These are phyloP conservation scores for Eupithecia centaureata DNA, from an alignment of 2,888 invertebrate genomes.

Conservation along the genomic window DNA sequence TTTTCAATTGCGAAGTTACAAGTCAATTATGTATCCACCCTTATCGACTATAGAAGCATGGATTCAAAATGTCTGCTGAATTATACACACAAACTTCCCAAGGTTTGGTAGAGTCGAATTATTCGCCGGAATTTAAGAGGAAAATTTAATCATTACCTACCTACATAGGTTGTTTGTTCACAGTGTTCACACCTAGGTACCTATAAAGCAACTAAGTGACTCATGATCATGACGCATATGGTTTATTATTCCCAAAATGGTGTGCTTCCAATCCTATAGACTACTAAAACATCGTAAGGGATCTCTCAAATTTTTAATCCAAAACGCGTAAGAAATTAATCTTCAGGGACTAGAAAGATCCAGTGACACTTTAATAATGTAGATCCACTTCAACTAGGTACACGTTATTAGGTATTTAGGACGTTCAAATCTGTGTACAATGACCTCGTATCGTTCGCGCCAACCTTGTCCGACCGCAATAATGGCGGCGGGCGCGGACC, in stretches of 20 bases:
- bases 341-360: conserved; percentile 1
- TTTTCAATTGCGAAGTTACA: neutral
- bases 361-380: conserved; percentile 12
- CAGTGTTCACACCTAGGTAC: neutral
- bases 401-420: conserved; percentile 73
- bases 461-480: conserved; percentile 46
- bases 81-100: neutral
- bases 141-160: neutral
- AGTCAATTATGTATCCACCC: neutral
- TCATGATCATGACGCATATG: conserved; percentile 2
- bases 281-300: neutral
- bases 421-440: conserved; percentile 74
- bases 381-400: conserved; percentile 42
- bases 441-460: conserved; percentile 64
- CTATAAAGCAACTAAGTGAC: neutral
- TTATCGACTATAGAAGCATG: neutral
- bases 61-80: neutral
- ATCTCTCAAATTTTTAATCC: neutral
- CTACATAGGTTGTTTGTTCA: neutral
- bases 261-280: neutral
- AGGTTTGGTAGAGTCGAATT: neutral
- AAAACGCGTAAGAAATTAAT: neutral
- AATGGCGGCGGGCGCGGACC: conserved; percentile 54
- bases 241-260: neutral
- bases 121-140: neutral